phyloP scores from a whole-genome alignment of 2,797 vertebrate species.

The Coracias cyanogaster region DNA sequence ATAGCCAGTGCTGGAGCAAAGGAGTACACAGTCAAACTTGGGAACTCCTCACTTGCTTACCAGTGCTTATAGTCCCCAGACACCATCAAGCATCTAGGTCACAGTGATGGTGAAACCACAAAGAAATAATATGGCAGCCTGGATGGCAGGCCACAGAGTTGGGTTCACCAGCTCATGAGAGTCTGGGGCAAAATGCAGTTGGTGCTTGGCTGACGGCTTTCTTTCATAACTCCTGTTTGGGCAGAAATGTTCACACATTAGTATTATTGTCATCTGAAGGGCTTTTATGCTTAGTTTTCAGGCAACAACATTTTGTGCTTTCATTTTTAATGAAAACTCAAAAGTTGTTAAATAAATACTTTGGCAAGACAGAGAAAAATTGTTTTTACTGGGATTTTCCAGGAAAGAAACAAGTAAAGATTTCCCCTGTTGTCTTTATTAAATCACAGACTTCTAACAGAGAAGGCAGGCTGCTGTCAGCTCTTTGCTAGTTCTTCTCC shows the following conservation, averaged over 20 bases:
- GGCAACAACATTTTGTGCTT: neutral
- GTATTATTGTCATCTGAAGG: neutral
- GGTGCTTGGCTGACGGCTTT: neutral
- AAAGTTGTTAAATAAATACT: slow-evolving; percentile 27
- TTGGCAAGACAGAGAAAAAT: slow-evolving; percentile 15
- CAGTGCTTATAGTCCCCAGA: neutral
- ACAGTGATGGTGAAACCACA: neutral
- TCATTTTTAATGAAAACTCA: slow-evolving; percentile 16
- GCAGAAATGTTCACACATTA: neutral
- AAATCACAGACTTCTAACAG: neutral
- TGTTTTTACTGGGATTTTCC: neutral
- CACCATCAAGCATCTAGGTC: neutral
- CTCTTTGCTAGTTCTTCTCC: neutral
- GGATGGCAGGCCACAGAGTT: rapidly evolving
- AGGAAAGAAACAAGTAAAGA: neutral
- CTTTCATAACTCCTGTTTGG: neutral
- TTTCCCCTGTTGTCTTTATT: neutral
- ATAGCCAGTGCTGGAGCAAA: neutral
- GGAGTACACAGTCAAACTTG: neutral
- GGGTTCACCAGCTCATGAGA: neutral
- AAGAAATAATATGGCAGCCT: neutral
- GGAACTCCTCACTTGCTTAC: neutral
- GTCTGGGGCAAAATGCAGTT: neutral
- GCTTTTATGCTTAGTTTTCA: neutral
- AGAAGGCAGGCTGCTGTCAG: neutral